A percentile compares a stretch with the other conserved stretches of the same genome.
Conservation (phyloP, 2,113 vertebrate genomes). For the Malurus melanocephalus region DNA sequence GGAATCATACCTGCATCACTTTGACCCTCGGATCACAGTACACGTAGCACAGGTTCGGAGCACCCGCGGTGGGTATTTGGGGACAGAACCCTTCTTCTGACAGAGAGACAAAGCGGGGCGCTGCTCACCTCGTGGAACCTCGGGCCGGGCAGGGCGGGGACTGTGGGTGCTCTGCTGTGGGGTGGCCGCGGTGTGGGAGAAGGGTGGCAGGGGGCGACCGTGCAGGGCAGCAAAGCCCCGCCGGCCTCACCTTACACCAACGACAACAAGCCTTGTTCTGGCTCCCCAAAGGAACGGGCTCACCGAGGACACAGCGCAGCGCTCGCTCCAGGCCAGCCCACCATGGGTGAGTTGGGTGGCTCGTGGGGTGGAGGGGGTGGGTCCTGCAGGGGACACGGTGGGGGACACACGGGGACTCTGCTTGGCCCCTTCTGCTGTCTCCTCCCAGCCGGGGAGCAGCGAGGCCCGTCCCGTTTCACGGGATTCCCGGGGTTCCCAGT, state of each 20-base stretch:
- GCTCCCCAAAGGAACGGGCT: not conserved
- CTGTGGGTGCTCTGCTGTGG: too few relatives aligned
- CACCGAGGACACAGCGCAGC: accelerated
- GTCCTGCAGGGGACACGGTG: not conserved
- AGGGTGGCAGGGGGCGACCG: accelerated
- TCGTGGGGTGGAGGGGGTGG: not conserved
- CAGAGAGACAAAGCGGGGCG: too few relatives aligned
- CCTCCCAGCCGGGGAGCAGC: not conserved
- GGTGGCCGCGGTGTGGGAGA: not conserved
- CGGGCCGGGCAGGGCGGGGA: too few relatives aligned
- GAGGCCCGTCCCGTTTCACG: too few relatives aligned
- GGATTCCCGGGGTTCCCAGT: too few relatives aligned
- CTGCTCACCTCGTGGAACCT: too few relatives aligned
- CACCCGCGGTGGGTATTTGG: too few relatives aligned
- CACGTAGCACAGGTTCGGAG: too few relatives aligned
- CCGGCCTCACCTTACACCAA: accelerated
- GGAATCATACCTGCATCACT: too few relatives aligned
- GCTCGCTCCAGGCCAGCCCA: not conserved
- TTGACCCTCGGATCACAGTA: too few relatives aligned
- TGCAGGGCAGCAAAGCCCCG: not conserved
- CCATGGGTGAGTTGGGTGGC: not conserved
- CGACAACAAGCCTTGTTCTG: not conserved
- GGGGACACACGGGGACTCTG: not conserved
- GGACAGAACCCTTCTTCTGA: too few relatives aligned
- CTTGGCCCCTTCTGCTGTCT: not conserved